Percentiles rank a stretch among this genome's conserved stretches.
These are phyloP conservation scores for Manis pentadactyla DNA, from an alignment of 2,797 vertebrate species.

Conservation along the genomic window DNA sequence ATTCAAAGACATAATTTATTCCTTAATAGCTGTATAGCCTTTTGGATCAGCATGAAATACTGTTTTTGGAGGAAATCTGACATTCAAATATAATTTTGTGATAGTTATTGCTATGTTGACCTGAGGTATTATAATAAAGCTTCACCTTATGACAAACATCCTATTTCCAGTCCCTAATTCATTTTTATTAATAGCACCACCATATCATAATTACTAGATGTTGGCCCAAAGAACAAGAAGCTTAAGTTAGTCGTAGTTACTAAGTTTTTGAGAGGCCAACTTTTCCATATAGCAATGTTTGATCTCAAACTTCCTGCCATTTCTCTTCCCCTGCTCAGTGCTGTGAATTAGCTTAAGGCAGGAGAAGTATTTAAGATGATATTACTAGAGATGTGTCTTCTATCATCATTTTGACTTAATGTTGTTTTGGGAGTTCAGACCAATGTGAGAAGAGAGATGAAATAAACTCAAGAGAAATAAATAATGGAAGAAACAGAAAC, in stretches of 20 bases:
- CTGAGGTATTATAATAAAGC: background rate
- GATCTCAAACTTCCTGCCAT: background rate
- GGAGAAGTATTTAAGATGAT: background rate
- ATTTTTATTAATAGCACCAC: slow-evolving; percentile 16
- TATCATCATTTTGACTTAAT: slow-evolving; percentile 30
- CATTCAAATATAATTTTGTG: slow-evolving; percentile 45
- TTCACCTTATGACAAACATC: slow-evolving; percentile 13
- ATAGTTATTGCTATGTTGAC: background rate
- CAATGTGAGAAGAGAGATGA: slow-evolving; percentile 5
- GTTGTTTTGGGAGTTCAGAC: slow-evolving; percentile 11
- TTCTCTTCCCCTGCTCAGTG: background rate
- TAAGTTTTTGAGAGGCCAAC: slow-evolving; percentile 38
- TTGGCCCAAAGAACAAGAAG: slow-evolving; percentile 26
- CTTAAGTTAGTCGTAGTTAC: background rate
- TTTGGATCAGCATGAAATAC: slow-evolving; percentile 40
- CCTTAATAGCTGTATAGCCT: background rate
- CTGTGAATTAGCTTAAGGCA: background rate
- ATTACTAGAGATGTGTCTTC: background rate
- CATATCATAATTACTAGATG: slow-evolving; percentile 43
- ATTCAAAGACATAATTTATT: slow-evolving; percentile 47
- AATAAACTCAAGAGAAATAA: slow-evolving; percentile 25
- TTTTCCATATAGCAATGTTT: background rate
- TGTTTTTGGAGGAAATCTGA: slow-evolving; percentile 40
- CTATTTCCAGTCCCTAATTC: slow-evolving; percentile 34
- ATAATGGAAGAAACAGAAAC: slow-evolving; percentile 41